phyloP scores from a whole-genome alignment of 2,797 vertebrate species.

The Morus bassanus region DNA sequence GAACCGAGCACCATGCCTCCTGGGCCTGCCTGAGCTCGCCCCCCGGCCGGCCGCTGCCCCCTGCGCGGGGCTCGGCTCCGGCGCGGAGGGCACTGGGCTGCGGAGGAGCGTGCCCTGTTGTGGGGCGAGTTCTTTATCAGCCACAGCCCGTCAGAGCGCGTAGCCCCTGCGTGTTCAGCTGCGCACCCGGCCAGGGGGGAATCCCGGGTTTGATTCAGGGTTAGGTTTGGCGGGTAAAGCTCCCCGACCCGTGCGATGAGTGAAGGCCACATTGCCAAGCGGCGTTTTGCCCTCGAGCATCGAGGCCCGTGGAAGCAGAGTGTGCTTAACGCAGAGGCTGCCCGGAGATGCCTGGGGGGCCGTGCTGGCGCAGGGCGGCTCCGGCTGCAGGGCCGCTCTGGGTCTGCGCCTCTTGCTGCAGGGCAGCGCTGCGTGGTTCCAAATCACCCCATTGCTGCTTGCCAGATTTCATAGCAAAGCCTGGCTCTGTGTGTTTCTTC shows the following conservation, averaged over 20 bases:
- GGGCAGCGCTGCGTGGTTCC: neutral
- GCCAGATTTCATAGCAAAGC: neutral
- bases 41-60: fast-evolving
- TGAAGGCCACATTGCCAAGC: neutral
- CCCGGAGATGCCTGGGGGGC: neutral
- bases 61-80: neutral
- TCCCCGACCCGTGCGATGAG: neutral
- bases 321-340: too few relatives aligned
- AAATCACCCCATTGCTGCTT: neutral
- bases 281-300: neutral
- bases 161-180: neutral
- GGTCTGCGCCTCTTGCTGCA: too few relatives aligned
- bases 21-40: neutral
- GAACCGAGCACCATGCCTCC: neutral
- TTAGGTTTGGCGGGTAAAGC: neutral
- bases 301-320: too few relatives aligned
- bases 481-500: neutral
- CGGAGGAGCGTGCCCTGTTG: neutral
- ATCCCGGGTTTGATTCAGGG: neutral
- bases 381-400: neutral
- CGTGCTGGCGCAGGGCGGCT: neutral
- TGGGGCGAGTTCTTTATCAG: too few relatives aligned
- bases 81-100: neutral
- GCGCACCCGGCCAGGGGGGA: neutral
- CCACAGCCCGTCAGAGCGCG: too few relatives aligned